A percentile compares a stretch with the other conserved stretches of the same genome.
Evolutionary conservation across 2,797 vertebrate genomes (phyloP).

Genomic region (Orientallactaga sibirica): DNA sequence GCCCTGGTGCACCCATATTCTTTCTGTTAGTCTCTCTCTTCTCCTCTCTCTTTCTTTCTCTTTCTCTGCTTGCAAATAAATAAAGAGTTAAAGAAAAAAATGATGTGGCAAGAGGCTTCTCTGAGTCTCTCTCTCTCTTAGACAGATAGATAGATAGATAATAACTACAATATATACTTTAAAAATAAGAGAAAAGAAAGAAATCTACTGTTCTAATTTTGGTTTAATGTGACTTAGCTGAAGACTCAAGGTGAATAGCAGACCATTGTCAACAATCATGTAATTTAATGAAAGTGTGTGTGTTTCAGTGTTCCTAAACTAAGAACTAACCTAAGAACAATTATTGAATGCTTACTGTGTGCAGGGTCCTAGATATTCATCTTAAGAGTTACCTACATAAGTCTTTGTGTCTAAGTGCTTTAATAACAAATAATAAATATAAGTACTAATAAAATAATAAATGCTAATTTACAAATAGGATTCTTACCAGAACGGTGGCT

Average conservation of each 20-base stretch:
- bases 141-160: too few relatives aligned
- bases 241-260: constrained; percentile 64
- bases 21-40: too few relatives aligned
- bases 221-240: neutral
- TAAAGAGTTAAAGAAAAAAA: too few relatives aligned
- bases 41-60: too few relatives aligned
- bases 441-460: too few relatives aligned
- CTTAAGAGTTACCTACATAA: constrained; percentile 74
- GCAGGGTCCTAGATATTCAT: constrained; percentile 76
- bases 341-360: neutral
- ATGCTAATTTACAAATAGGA: constrained; percentile 71
- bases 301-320: neutral
- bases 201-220: neutral
- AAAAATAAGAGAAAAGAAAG: neutral
- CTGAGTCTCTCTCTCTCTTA: too few relatives aligned
- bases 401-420: constrained; percentile 72
- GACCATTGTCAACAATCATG: neutral
- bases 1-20: too few relatives aligned
- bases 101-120: too few relatives aligned
- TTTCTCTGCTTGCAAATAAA: too few relatives aligned
- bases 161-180: too few relatives aligned
- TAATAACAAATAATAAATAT: constrained; percentile 58
- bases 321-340: too few relatives aligned
- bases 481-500: neutral
- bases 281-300: constrained; percentile 69